Evolutionary conservation across 2,797 vertebrate species (phyloP), one percentile per base, ranked within the genome.

Genomic region (Rallus crepitans): DNA sequence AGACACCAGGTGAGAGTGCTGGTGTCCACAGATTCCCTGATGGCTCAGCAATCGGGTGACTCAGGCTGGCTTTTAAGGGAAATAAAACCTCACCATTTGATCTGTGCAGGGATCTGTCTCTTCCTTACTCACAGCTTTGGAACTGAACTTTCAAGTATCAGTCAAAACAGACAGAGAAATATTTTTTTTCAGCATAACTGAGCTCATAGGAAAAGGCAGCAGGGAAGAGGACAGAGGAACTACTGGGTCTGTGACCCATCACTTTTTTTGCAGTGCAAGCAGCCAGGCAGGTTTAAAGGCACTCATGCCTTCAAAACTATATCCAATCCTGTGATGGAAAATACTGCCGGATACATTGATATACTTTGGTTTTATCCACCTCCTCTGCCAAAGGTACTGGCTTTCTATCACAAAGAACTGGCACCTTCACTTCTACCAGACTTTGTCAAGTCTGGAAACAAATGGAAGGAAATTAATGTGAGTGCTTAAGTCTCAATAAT

Each of bases 81-180:
- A 83, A 84, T 53, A 61, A 65, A 89, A 65, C 20, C 55, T 53
- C 1, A 0, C 31, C 10, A 79, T 37, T 13, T 31, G 21, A 76
- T 63, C 64, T 66, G 15, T 60, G 45, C 9, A 24, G 6, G 42
- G 19, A 76, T 83, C 37, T 85, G 23, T 40, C 47, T 78, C 65
- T 89, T 89, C 70, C 31, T 76, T 33, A 33, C 33, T 81, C 21
- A 2, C 12, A 77, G 83, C 33, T 91, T 71, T 76, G 45, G 47
- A 89, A 35, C 40, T 93, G 31, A 84, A 68, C 71, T 93, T 94
- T 33, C 59, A 89, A 87, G 50, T 57, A 69, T 42, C 47, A 89
- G 33, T 27, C 52, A 55, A 87, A 94, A 66, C 28, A 75, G 52
- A 76, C 8, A 77, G 55, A 64, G 25, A 79, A 95, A 69, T 47